These are phyloP conservation scores for Perognathus longimembris DNA, from an alignment of 2,113 vertebrate species.

Conservation along the genomic window DNA sequence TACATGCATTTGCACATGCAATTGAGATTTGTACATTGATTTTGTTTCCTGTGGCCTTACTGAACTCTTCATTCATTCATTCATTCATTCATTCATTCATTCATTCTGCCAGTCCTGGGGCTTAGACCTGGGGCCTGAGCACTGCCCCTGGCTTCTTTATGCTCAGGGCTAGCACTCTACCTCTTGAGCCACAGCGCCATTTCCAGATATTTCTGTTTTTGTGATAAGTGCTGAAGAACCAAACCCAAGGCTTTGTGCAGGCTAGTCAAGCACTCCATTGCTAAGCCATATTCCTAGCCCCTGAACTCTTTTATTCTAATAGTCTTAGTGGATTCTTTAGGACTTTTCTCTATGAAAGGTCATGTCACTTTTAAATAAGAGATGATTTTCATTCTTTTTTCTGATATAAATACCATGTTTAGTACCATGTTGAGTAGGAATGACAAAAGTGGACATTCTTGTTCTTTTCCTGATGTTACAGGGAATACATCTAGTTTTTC, in stretches of 20 bases:
- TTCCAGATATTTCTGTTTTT: no score
- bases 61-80: no score
- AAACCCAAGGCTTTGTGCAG: no score
- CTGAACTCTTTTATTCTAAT: background rate
- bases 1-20: conserved; percentile 12
- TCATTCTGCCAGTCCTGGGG: no score
- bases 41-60: background rate
- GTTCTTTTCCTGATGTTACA: background rate
- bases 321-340: background rate
- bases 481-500: background rate
- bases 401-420: background rate
- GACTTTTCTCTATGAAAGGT: background rate
- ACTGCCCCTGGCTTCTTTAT: no score
- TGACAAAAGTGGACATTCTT: background rate
- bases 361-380: background rate
- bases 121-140: no score
- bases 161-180: no score
- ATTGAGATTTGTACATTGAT: background rate
- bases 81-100: no score
- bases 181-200: no score
- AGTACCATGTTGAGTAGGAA: background rate
- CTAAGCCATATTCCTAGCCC: no score
- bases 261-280: no score
- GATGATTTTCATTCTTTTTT: conserved; percentile 34
- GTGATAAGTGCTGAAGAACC: no score